Conservation (phyloP, 2,113 vertebrate species). For the Lophius piscatorius region DNA sequence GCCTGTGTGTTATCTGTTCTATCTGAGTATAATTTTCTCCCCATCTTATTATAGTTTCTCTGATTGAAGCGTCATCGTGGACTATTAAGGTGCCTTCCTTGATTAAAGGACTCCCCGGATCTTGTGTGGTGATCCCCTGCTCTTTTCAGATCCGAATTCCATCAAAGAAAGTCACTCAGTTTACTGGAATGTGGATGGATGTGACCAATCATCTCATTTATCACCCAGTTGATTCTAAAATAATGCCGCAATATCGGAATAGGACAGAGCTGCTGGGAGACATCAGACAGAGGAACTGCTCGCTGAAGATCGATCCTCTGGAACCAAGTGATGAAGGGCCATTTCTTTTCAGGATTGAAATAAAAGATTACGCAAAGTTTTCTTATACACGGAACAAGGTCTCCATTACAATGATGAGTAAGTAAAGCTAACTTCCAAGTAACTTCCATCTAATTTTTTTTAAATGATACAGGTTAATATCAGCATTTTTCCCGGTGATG, state of each 20-base stretch:
- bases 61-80: conserved; percentile 56
- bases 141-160: conserved; percentile 60
- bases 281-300: conserved; percentile 58
- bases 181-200: conserved; percentile 61
- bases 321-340: conserved; percentile 43
- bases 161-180: background rate
- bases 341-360: conserved; percentile 73
- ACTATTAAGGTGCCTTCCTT: conserved; percentile 35
- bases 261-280: conserved; percentile 66
- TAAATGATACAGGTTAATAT: too few relatives aligned
- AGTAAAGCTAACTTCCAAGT: conserved; percentile 22
- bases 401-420: conserved; percentile 61
- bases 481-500: too few relatives aligned
- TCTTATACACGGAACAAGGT: conserved; percentile 12
- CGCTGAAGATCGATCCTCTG: conserved; percentile 70
- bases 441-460: too few relatives aligned
- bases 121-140: conserved; percentile 78
- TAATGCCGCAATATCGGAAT: conserved; percentile 12
- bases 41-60: conserved; percentile 33
- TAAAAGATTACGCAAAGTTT: conserved; percentile 26
- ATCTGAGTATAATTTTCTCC: background rate
- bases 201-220: background rate
- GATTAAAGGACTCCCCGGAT: conserved; percentile 66
- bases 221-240: conserved; percentile 36
- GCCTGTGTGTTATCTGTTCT: background rate